Evolutionary conservation across 2,888 invertebrate species (phyloP), one percentile per base, ranked within the genome.

Genomic region (Dolichopus griseipennis): DNA sequence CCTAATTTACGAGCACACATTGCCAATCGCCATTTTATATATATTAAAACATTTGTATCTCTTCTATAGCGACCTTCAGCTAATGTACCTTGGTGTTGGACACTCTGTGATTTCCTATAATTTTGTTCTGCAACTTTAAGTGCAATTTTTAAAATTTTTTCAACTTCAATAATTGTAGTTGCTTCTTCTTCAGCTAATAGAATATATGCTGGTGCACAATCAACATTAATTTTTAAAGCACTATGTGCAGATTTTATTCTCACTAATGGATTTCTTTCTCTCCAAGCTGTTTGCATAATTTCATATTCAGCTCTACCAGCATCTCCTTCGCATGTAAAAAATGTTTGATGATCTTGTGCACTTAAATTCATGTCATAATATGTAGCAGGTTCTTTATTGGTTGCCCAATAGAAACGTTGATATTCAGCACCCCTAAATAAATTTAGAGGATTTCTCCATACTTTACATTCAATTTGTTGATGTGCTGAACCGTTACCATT

Each of bases 301-400:
- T 95, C 93, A 81, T 93, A 94, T 78, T 95, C 95, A 5, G 90
- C 88, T 80, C 91, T 92, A 43, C 92, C 91, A 1, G 86, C 87
- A 80, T 96, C 95, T 65, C 89, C 90, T 79, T 95, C 95, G 81
- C 95, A 94, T 0, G 93, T 95, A 78, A 96, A 95, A 82, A 95
- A 94, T 6, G 93, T 95, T 81, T 97, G 97, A 82, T 99, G 98
- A 83, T 98, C 98, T 83, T 98, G 97, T 22, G 98, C 97, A 0
- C 97, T 96, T 64, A 98, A 84, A 82, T 98, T 99, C 97, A 98
- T 97, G 78, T 99, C 98, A 81, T 98, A 97, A 82, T 95, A 98
- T 0, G 98, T 98, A 64, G 98, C 85, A 0, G 98, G 97, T 74
- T 98, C 96, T 77, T 95, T 93, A 74, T 91, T 91, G 1, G 93